Evolutionary conservation across 2,888 invertebrate genomes (phyloP), one percentile per base, ranked within the genome.

Genomic region (Lysandra coridon): DNA sequence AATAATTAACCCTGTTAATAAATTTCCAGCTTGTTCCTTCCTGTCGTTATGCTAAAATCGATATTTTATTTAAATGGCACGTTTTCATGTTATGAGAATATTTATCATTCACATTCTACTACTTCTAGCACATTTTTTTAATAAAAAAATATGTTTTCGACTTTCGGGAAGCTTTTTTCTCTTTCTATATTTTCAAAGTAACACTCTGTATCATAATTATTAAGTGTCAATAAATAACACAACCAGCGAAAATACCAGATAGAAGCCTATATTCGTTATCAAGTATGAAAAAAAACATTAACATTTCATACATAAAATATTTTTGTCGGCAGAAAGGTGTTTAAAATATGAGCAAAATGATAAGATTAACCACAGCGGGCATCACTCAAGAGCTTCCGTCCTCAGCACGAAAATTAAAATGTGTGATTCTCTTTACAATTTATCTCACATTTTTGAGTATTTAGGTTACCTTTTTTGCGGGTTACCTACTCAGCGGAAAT

Each of bases 271-370:
- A 17, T 57, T 57, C 17, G 57, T 64, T 64, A 64, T 64, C 30
- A 30, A 2, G 10, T 64, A 30, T 30, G 30, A 10, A 23, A 33
- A 69, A 69, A 33, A 33, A 69, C 14, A 33, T 33, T 14, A 69
- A 33, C 12, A 69, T 69, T 37, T 69, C 33, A 69, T 64, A 33
- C 64, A 12, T 17, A 57, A 53, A 76, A 76, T 53, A 37, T 76
- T 30, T 53, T 76, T 57, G 30, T 49, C 17, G 49, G 17, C 44
- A 14, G 53, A 76, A 76, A 76, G 57, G 76, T 76, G 76, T 76
- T 53, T 57, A 76, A 76, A 76, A 76, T 75, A 76, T 76, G 76
- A 37, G 76, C 57, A 57, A 57, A 76, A 76, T 53, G 76, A 76
- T 76, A 76, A 76, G 76, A 76, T 76, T 57, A 76, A 57, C 53